These are phyloP conservation scores for Melanotaenia maccullochi DNA, from an alignment of 2,797 vertebrate species.

Conservation along the genomic window DNA sequence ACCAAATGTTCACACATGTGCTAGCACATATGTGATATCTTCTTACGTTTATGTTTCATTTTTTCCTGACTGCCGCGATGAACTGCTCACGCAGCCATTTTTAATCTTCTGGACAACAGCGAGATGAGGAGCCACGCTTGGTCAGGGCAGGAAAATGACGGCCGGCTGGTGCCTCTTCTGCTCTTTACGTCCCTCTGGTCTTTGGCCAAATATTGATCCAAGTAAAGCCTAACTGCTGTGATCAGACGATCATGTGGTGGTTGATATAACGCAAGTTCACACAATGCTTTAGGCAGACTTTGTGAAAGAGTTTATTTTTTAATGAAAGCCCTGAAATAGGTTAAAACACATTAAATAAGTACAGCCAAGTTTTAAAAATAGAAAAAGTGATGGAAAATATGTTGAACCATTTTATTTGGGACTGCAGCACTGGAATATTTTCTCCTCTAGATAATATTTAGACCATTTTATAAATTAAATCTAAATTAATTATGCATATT, in stretches of 20 bases:
- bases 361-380: no score
- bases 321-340: background rate
- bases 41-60: background rate
- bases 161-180: slow-evolving; percentile 39
- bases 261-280: slow-evolving; percentile 18
- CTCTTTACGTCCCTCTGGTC: slow-evolving; percentile 24
- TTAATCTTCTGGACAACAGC: slow-evolving; percentile 46
- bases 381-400: background rate
- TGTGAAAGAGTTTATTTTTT: background rate
- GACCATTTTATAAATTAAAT: background rate
- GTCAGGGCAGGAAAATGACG: slow-evolving; percentile 38
- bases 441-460: background rate
- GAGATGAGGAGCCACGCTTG: slow-evolving; percentile 34
- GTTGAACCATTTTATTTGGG: background rate
- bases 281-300: background rate
- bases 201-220: slow-evolving; percentile 62
- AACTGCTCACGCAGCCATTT: slow-evolving; percentile 39
- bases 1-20: background rate
- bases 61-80: slow-evolving; percentile 21
- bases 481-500: background rate
- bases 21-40: background rate
- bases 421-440: background rate
- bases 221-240: slow-evolving; percentile 43
- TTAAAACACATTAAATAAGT: background rate
- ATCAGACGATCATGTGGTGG: slow-evolving; percentile 35